These are phyloP conservation scores for Petroica traversi DNA, from an alignment of 2,113 vertebrate species.

Conservation along the genomic window DNA sequence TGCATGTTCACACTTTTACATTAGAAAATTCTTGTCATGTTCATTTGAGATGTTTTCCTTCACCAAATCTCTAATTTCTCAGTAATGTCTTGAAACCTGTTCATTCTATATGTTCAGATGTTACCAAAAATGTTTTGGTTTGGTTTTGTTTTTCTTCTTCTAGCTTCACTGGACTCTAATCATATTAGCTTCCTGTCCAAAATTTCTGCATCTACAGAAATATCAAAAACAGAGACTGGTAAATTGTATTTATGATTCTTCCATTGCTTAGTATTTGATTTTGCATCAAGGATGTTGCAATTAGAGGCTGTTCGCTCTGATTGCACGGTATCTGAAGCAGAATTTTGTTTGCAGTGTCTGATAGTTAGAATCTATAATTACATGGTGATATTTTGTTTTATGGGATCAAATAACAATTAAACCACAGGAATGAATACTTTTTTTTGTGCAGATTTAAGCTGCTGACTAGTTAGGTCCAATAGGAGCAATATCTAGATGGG, in stretches of 20 bases:
- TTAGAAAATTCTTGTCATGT: not conserved
- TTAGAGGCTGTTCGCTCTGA: not conserved
- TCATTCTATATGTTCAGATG: not conserved
- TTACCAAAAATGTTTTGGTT: not conserved
- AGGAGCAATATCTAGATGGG: not conserved
- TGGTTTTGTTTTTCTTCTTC: not conserved
- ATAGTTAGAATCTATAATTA: not conserved
- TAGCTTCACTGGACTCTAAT: slow-evolving; percentile 18
- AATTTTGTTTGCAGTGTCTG: not conserved
- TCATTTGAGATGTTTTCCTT: not conserved
- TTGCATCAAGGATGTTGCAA: not conserved
- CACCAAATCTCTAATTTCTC: not conserved
- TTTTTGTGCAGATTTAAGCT: not conserved
- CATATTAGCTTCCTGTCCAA: not conserved
- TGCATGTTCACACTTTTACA: not conserved
- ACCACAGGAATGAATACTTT: not conserved
- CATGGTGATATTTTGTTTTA: not conserved
- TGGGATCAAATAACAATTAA: not conserved
- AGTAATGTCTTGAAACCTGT: not conserved
- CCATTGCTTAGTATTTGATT: not conserved
- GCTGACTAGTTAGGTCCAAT: not conserved
- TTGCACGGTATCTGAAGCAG: not conserved
- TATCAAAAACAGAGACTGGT: slow-evolving; percentile 19
- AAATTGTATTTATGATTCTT: not conserved
- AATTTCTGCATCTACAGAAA: slow-evolving; percentile 26